phyloP scores from a whole-genome alignment of 2,888 invertebrate species.

The Sipha maydis region DNA sequence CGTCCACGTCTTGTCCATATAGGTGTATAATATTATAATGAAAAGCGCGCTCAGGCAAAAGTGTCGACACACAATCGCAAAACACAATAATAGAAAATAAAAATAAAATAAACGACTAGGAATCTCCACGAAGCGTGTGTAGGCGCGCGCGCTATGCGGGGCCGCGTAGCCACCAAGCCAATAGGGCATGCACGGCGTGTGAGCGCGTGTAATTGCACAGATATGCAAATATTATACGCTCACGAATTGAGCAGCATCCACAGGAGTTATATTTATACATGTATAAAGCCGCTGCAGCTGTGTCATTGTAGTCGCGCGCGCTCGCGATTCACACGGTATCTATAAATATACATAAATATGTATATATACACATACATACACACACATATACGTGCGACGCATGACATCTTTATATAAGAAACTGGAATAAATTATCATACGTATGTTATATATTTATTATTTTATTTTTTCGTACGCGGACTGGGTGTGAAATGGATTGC shows the following conservation, averaged over 20 bases:
- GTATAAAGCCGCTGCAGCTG: background rate
- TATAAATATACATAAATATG: background rate
- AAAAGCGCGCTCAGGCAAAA: background rate
- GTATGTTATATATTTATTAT: conserved; percentile 20
- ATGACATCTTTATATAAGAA: conserved; percentile 50
- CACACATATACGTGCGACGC: background rate
- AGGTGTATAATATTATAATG: background rate
- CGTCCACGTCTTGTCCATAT: background rate
- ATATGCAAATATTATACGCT: conserved; percentile 35
- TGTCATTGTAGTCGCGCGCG: background rate
- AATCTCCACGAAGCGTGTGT: conserved; percentile 33
- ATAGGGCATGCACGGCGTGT: background rate
- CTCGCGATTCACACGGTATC: conserved; percentile 9
- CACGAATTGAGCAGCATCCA: conserved; percentile 48
- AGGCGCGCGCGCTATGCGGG: background rate
- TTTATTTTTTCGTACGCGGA: conserved; percentile 32
- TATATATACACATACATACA: background rate
- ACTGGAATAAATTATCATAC: conserved; percentile 54
- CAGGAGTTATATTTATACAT: background rate
- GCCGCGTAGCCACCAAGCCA: background rate
- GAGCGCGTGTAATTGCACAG: conserved; percentile 45
- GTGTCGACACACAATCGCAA: background rate
- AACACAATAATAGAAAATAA: background rate
- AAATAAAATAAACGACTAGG: background rate
- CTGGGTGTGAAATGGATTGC: conserved; percentile 59